Percentiles rank a stretch among this genome's conserved stretches.
Conservation (phyloP, 2,888 invertebrate genomes). For the Calameuta pallipes region DNA sequence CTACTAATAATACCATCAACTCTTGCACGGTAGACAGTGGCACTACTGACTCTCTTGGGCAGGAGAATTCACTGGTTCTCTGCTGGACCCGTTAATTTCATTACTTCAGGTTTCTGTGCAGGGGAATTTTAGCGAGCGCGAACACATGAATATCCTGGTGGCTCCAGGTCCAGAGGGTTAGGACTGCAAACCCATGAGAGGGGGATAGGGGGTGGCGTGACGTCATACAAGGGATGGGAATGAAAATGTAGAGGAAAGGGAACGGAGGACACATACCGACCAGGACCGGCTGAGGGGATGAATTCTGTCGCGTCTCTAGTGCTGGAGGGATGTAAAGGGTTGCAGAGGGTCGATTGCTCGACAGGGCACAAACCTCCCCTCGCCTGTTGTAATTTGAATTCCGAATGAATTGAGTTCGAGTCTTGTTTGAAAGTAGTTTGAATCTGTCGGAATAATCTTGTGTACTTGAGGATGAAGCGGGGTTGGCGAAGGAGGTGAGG, state of each 20-base stretch:
- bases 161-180: neutral
- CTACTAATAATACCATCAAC: neutral
- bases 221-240: conserved; percentile 25
- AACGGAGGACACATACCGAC: neutral
- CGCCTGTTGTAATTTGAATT: conserved; percentile 54
- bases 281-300: neutral
- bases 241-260: neutral
- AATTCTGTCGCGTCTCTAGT: neutral
- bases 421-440: conserved; percentile 45
- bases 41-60: neutral
- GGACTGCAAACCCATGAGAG: conserved; percentile 2
- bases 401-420: conserved; percentile 57
- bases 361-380: conserved; percentile 15
- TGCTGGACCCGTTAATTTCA: neutral
- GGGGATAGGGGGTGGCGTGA: conserved; percentile 3
- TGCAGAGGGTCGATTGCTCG: neutral
- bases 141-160: neutral
- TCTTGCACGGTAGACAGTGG: neutral
- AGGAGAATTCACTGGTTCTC: neutral
- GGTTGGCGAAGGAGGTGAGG: neutral
- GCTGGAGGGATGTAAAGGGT: neutral
- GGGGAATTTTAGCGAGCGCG: neutral
- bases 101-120: neutral
- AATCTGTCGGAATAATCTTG: conserved; percentile 33
- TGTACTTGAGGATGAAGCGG: conserved; percentile 5